Conservation (phyloP, 2,888 invertebrate species). For the Ligdia adustata region DNA sequence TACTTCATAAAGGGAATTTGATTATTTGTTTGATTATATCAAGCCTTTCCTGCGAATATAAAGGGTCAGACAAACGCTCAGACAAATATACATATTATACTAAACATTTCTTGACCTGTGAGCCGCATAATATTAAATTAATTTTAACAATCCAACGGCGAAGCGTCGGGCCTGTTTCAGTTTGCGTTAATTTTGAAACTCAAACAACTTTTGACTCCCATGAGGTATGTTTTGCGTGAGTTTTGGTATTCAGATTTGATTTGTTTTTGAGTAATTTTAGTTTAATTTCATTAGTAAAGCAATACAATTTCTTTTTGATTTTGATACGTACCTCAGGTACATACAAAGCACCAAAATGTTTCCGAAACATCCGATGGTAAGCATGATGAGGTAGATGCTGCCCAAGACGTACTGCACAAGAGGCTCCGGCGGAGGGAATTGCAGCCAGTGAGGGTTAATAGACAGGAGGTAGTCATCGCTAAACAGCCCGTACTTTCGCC, state of each 20-base stretch:
- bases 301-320: no score
- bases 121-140: background rate
- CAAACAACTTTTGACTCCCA: conserved; percentile 6
- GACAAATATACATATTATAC: no score
- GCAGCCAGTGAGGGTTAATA: conserved; percentile 89
- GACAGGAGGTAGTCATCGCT: conserved; percentile 79
- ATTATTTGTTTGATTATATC: no score
- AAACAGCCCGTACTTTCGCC: conserved; percentile 82
- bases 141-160: background rate
- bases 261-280: conserved; percentile 6
- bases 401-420: conserved; percentile 85
- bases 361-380: conserved; percentile 86
- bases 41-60: no score
- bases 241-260: conserved; percentile 1
- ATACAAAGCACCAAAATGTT: conserved; percentile 89
- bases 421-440: conserved; percentile 85
- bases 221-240: background rate
- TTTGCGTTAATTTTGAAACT: conserved; percentile 3
- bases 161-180: background rate
- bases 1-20: no score
- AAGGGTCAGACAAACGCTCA: no score
- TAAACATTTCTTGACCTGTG: no score
- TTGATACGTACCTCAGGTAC: conserved; percentile 86
- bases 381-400: conserved; percentile 85
- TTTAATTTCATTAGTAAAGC: no score